Evolutionary conservation across 2,888 invertebrate genomes (phyloP).

Genomic region (Chrysomela aeneicollis): DNA sequence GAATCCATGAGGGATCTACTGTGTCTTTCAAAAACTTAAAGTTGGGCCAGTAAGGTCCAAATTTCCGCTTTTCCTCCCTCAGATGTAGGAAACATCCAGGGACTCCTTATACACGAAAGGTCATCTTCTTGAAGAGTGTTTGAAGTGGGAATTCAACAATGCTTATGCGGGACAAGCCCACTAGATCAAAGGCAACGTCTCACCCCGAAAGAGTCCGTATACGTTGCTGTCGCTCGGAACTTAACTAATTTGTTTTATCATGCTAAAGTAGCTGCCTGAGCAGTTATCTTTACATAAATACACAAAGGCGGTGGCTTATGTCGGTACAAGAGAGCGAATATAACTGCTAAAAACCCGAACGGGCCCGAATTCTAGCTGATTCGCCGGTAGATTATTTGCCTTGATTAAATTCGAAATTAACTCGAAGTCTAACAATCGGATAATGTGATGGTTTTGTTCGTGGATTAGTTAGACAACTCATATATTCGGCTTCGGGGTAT

Average conservation of each 20-base stretch:
- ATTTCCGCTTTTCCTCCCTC: too few relatives aligned
- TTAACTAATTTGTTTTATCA: constrained; percentile 38
- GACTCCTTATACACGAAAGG: too few relatives aligned
- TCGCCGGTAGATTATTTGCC: constrained; percentile 29
- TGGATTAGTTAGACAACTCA: constrained; percentile 25
- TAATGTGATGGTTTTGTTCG: constrained; percentile 31
- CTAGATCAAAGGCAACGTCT: constrained; percentile 14
- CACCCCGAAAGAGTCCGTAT: constrained; percentile 5
- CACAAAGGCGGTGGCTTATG: constrained; percentile 37
- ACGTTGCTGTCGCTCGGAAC: constrained; percentile 17
- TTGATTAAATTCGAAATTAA: constrained; percentile 35
- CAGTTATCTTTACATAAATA: constrained; percentile 34
- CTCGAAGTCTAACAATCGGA: constrained; percentile 22
- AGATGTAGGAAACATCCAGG: too few relatives aligned
- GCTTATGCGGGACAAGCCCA: too few relatives aligned
- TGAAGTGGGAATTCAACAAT: too few relatives aligned
- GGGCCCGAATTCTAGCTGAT: neutral
- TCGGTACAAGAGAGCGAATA: constrained; percentile 27
- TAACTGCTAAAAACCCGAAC: constrained; percentile 34
- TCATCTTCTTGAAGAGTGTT: too few relatives aligned
- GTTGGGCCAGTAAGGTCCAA: too few relatives aligned
- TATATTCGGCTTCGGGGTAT: constrained; percentile 9
- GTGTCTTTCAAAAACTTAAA: too few relatives aligned
- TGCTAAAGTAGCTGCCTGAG: constrained; percentile 27
- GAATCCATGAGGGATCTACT: too few relatives aligned